Percentiles rank a stretch among this genome's conserved stretches.
Evolutionary conservation across 2,797 vertebrate genomes (phyloP).

Genomic region (Poliocrania exsul): DNA sequence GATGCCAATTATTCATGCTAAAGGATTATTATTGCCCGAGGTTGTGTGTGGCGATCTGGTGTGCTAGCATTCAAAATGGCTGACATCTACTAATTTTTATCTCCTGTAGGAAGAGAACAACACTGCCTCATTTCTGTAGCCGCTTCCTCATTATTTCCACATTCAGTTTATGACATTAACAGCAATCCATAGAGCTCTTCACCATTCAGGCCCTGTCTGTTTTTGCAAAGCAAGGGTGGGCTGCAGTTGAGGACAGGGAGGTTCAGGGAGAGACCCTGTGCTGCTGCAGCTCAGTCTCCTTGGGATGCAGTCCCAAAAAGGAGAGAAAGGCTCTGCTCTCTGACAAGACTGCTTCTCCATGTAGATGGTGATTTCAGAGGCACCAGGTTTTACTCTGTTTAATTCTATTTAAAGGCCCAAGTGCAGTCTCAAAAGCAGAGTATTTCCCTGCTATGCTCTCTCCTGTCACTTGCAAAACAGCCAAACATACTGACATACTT

Average conservation of each 20-base stretch:
- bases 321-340: fast-evolving
- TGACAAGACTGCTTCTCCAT: fast-evolving
- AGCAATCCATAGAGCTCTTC: background rate
- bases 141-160: background rate
- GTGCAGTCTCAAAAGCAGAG: too few species aligned
- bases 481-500: background rate
- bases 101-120: background rate
- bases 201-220: background rate
- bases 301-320: fast-evolving
- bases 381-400: too few species aligned
- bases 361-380: fast-evolving
- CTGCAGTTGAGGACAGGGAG: fast-evolving
- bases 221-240: background rate
- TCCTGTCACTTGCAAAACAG: background rate
- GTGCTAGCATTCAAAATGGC: background rate
- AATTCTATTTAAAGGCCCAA: fast-evolving
- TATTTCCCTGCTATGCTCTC: fast-evolving
- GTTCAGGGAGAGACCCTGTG: fast-evolving
- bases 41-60: background rate
- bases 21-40: background rate
- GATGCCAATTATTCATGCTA: background rate
- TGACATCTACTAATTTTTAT: background rate
- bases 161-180: background rate
- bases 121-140: background rate
- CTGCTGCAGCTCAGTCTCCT: fast-evolving